Conservation (phyloP, 2,888 invertebrate genomes). For the Pristionchus japonicus region DNA sequence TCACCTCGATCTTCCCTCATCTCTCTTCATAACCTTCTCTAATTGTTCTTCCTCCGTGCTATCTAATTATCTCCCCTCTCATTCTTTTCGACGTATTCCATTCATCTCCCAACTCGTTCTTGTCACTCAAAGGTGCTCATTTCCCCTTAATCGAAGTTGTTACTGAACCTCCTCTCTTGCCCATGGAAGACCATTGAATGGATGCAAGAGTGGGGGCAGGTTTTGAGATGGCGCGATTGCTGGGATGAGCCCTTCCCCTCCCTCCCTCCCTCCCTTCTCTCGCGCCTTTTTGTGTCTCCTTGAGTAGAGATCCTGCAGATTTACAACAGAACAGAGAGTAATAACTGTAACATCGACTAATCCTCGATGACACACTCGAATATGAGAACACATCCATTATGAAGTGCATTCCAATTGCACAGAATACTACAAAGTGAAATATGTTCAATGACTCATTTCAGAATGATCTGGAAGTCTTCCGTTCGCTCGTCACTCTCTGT, state of each 20-base stretch:
- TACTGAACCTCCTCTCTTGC: neutral
- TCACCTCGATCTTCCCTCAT: neutral
- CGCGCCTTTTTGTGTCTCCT: neutral
- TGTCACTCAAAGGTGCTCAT: neutral
- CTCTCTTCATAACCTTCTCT: neutral
- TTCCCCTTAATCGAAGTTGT: neutral
- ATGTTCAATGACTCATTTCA: neutral
- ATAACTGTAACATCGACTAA: neutral
- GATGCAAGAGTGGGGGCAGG: neutral
- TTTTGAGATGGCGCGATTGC: neutral
- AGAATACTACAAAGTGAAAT: no score
- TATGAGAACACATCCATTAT: neutral
- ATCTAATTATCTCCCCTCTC: neutral
- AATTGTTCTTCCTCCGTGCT: neutral
- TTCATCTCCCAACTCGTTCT: neutral
- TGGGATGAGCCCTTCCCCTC: neutral
- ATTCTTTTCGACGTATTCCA: neutral
- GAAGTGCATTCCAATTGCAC: no score
- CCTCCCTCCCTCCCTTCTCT: neutral
- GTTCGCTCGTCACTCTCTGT: constrained; percentile 13
- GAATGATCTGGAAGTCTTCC: constrained; percentile 25
- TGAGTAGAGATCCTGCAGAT: neutral
- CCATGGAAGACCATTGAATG: neutral
- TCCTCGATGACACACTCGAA: neutral
- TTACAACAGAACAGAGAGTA: neutral